These are phyloP conservation scores for Thomomys bottae DNA, from an alignment of 2,113 vertebrate species.

Conservation along the genomic window DNA sequence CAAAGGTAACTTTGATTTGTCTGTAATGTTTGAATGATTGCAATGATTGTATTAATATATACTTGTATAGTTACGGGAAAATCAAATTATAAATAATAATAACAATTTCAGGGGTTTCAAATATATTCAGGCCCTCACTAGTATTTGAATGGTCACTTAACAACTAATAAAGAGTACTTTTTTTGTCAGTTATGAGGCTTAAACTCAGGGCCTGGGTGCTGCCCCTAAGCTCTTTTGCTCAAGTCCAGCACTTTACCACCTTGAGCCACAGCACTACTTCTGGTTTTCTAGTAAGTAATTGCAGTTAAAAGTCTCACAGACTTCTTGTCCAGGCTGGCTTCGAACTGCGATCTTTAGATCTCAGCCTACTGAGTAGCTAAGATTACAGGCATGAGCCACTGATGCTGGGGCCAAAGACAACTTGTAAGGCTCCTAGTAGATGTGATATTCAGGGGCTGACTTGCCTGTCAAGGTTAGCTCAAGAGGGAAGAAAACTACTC, in stretches of 20 bases:
- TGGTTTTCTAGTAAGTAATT: too few species aligned
- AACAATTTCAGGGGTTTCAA: background rate
- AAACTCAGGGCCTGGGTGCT: too few species aligned
- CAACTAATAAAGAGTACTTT: background rate
- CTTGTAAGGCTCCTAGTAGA: background rate
- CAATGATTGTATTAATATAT: background rate
- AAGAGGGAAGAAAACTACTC: background rate
- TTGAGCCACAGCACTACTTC: too few species aligned
- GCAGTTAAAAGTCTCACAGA: too few species aligned
- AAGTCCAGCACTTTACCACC: too few species aligned
- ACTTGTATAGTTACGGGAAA: background rate
- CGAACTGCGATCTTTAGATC: too few species aligned
- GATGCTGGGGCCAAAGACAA: background rate
- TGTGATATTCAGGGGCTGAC: background rate
- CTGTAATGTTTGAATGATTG: background rate
- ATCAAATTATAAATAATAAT: conserved; percentile 17
- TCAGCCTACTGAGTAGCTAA: too few species aligned
- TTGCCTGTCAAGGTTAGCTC: background rate
- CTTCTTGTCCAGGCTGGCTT: too few species aligned
- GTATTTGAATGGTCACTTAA: background rate
- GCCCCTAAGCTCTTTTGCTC: too few species aligned
- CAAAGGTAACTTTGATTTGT: background rate
- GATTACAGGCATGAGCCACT: too few species aligned
- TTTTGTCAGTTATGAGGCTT: too few species aligned
- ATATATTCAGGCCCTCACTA: background rate